Evolutionary conservation across 2,888 invertebrate genomes (phyloP), one percentile per base, ranked within the genome.

Genomic region (Pristionchus maxplancki): DNA sequence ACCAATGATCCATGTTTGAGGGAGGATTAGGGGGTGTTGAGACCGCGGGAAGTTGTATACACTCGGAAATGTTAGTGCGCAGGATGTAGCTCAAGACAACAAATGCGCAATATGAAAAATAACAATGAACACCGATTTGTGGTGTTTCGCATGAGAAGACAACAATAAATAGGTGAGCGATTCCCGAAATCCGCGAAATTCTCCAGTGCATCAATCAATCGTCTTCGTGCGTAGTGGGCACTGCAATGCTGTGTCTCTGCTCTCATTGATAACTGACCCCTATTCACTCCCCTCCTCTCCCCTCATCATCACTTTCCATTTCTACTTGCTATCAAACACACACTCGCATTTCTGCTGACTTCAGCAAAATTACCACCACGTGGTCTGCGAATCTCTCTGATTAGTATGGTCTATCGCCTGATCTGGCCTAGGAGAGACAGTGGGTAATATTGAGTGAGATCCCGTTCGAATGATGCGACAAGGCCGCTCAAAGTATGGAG

Each of bases 241-340:
- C 71, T 78, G n/a, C 78, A 34, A 44, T 78, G 44, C 37, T 5
- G 37, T 67, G 31, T 67, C 67, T 31, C 37, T 9, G 11, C 78
- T 78, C 78, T 28, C 78, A 44, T 48, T 78, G 78, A 78, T 78
- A 78, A 78, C 78, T 78, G 78, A 78, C 78, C 78, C 78, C 44
- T 44, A 78, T 44, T 48, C 78, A 48, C 44, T 34, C 31, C 71
- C 44, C 78, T 78, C 28, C 44, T 40, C 44, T 78, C 44, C 78
- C 28, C 78, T 74, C 74, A 40, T 40, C 44, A 40, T 78, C 44
- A 44, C 78, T 78, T 48, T 78, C 78, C 78, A 78, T 78, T 44
- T 78, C 78, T 48, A 71, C 37, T 71, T n/a, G 37, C 37, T 71
- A 71, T 71, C 71, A 37, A 17, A 37, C 64, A 11, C 28, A 8